Evolutionary conservation across 2,888 invertebrate genomes (phyloP), one percentile per base, ranked within the genome.

Genomic region (Lepas anatifera): DNA sequence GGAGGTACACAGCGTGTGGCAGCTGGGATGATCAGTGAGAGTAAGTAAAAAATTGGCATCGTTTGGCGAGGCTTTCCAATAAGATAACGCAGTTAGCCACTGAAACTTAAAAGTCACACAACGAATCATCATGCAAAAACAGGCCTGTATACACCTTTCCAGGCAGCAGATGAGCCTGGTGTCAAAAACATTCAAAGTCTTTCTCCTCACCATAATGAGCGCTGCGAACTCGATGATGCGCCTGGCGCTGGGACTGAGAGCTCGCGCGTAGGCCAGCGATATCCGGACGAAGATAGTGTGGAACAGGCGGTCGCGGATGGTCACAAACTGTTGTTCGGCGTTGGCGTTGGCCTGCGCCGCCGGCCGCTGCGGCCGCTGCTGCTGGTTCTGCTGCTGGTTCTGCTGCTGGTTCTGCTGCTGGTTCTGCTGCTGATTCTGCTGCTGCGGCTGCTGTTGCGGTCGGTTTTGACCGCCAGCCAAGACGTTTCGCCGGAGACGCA

Each of bases 241-340:
- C 72, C 84, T 75, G 70, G 81, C 76, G 39, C 79, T 76, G 78
- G 81, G 72, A 3, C 82, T 95, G 81, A 98, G 90, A 70, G 90
- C 88, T 76, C 92, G 85, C 58, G 95, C 95, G 82, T 99, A 99
- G 29, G 90, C 87, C 76, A 97, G 82, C 4, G 98, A 92, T 75
- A 91, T 88, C 79, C 94, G 89, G 79, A 95, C 89, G 81, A 99
- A 96, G 75, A 99, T 83, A 22, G 95, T 95, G 82, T 96, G 93
- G 80, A 97, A 97, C 70, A 97, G 82, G 75, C 95, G 85, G 79
- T 96, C 95, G 76, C 96, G 84, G 25, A 66, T 41, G 4, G 25
- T 27, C n/a, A 66, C 66, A 39, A 66, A 39, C 66, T 66, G 66
- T 27, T 41, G 39, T 6, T 66, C 66, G 16, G 58, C 58, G 29